Base-by-base conservation (phyloP, 1,140 invertebrate genomes). In the Latrodectus geometricus region DNA sequence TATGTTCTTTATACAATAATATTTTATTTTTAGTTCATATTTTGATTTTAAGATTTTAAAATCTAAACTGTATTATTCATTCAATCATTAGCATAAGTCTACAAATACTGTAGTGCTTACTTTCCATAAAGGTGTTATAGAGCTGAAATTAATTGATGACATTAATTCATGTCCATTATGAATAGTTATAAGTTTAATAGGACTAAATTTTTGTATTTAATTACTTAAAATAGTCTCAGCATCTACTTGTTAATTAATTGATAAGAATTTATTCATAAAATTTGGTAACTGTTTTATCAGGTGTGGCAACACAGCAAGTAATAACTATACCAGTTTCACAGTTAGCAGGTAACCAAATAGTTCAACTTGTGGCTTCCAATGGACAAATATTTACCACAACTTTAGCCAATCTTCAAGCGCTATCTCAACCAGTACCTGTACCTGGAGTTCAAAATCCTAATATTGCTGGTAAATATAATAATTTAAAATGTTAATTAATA, bases 271-370 rank as follows among this genome's bases (percentile, higher is more conserved):
- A 21, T 68, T 68, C 68, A 50, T 75, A 68, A 68, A 68, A 68
- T 20, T 68, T 9, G 66, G 14, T 21, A 68, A 68, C n/a, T 14
- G 3, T 56, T 82, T 85, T 92, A 91, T 69, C 91, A 97, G 96
- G 96, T 87, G 95, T 97, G 89, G 96, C 96, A 21, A 96, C 96
- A 17, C 97, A 98, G 91, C 97, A 96, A 88, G 97, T 98, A 81
- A 93, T 98, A 76, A 98, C 96, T 69, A 98, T 98, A 90, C 97
- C 97, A 17, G 95, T 97, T 21, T 96, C 95, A 90, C 95, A 96
- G 95, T 90, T 91, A 94, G 90, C 95, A 93, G 79, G 92, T 95
- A 89, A 91, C 79, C 91, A 92, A 88, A 90, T 91, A 21, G 91
- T 92, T 78, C 89, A 92, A 77, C 88, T 92, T 83, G 91, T 91